Conservation (phyloP, 1,140 invertebrate genomes). For the Theocolax elegans region DNA sequence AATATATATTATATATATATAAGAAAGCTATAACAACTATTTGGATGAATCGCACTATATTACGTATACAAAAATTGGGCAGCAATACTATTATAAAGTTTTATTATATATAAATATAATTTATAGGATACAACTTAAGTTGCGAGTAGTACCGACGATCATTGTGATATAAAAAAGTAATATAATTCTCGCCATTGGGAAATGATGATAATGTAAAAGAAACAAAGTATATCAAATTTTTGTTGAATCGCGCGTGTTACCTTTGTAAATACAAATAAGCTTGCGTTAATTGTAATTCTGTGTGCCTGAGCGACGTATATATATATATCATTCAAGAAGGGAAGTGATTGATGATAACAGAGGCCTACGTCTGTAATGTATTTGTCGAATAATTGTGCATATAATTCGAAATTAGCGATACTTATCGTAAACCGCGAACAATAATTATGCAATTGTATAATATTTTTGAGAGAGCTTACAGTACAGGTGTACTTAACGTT, state of each 20-base stretch:
- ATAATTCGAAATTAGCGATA: background rate
- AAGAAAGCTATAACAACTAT: constrained; percentile 10
- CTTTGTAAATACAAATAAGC: constrained; percentile 21
- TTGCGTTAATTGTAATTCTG: constrained; percentile 19
- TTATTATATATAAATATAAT: too few relatives aligned
- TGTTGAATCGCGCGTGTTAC: constrained; percentile 25
- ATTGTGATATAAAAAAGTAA: constrained; percentile 41
- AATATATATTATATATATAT: constrained; percentile 21
- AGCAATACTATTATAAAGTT: too few relatives aligned
- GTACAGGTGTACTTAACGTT: constrained; percentile 19
- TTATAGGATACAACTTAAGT: constrained; percentile 12
- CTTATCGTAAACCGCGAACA: background rate
- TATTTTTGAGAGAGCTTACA: constrained; percentile 14
- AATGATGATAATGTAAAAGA: constrained; percentile 30
- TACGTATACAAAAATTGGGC: too few relatives aligned
- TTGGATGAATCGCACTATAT: constrained; percentile 26
- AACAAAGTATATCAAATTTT: constrained; percentile 10
- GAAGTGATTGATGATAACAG: background rate
- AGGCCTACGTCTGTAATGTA: constrained; percentile 24
- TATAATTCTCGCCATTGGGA: constrained; percentile 10
- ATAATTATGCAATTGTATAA: constrained; percentile 10
- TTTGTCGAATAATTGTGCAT: background rate
- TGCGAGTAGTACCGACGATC: background rate
- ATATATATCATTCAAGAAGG: constrained; percentile 3
- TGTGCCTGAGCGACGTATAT: constrained; percentile 19